Percentiles rank a stretch among this genome's conserved stretches.
Evolutionary conservation across 2,113 vertebrate genomes (phyloP).

Genomic region (Scalopus aquaticus): DNA sequence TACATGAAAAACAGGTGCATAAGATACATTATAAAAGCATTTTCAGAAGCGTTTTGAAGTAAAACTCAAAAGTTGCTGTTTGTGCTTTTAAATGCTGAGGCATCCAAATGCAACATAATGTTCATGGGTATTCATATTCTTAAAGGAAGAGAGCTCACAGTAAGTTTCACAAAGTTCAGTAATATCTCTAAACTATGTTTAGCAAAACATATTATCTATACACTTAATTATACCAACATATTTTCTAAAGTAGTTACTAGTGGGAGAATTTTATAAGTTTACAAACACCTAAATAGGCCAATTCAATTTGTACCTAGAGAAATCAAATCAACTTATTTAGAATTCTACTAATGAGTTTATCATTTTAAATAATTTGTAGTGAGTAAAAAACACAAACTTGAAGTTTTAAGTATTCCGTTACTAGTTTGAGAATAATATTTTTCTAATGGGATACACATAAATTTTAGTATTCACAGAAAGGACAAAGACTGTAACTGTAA

Average conservation of each 20-base stretch:
- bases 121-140: neutral
- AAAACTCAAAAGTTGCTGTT: neutral
- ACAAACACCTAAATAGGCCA: neutral
- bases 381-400: neutral
- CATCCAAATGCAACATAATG: neutral
- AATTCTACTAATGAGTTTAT: neutral
- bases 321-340: neutral
- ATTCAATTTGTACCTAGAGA: neutral
- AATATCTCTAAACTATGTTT: neutral
- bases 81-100: neutral
- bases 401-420: neutral
- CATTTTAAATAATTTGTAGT: neutral
- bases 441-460: neutral
- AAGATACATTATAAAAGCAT: neutral
- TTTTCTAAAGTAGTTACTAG: conserved; percentile 4
- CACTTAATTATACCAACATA: neutral
- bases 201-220: neutral
- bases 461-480: conserved; percentile 7
- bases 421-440: neutral
- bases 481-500: neutral
- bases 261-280: conserved; percentile 26
- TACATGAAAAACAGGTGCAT: neutral
- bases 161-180: neutral
- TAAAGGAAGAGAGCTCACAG: neutral
- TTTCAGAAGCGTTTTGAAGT: conserved; percentile 3